Evolutionary conservation across 1,140 invertebrate species (phyloP).

Genomic region (Drosophila punjabiensis): DNA sequence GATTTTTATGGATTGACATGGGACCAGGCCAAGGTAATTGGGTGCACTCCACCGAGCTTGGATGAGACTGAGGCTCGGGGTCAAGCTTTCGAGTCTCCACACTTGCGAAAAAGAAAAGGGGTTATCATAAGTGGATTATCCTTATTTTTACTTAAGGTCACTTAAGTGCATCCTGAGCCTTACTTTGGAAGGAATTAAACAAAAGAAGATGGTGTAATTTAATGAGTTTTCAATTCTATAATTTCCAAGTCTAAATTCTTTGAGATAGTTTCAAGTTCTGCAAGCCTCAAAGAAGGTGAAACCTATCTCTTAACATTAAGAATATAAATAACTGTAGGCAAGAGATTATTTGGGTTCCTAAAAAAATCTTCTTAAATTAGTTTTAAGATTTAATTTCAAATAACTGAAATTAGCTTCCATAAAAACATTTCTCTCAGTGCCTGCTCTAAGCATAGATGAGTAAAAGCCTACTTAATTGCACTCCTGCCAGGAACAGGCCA

Average conservation of each 20-base stretch:
- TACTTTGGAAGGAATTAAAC: too few species aligned
- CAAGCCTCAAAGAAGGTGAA: too few species aligned
- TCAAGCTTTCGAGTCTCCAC: conserved; percentile 4
- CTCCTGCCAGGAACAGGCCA: conserved; percentile 23
- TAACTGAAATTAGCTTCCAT: neutral
- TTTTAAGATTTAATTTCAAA: neutral
- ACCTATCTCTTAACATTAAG: neutral
- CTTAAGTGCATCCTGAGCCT: neutral
- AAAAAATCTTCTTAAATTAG: neutral
- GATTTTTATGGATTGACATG: conserved; percentile 83
- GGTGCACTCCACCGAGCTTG: conserved; percentile 61
- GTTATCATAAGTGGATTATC: conserved; percentile 4
- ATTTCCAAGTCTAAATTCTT: neutral
- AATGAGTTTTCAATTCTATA: too few species aligned
- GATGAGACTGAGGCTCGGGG: conserved; percentile 8
- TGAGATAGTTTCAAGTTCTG: neutral
- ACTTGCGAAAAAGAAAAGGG: conserved; percentile 9
- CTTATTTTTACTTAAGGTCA: neutral
- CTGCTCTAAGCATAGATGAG: conserved; percentile 39
- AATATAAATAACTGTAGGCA: neutral
- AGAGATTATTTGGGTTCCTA: neutral
- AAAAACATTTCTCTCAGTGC: conserved; percentile 14
- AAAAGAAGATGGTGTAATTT: neutral
- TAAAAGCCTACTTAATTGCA: conserved; percentile 73
- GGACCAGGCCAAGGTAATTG: conserved; percentile 69